Evolutionary conservation across 1,140 invertebrate genomes (phyloP).

Genomic region (Drosophila burlai): DNA sequence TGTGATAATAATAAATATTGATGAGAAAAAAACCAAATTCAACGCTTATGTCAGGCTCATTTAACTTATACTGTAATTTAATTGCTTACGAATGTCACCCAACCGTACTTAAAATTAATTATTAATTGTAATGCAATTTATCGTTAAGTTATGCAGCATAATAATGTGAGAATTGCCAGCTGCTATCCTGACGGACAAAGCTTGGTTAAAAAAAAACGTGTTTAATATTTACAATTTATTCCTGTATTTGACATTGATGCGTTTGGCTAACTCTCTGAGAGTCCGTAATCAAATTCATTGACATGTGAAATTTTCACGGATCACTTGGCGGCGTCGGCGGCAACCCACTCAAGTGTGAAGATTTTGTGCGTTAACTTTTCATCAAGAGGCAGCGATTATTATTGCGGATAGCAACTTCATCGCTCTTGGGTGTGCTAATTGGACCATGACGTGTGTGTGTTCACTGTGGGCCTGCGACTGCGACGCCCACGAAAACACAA

Average conservation of each 20-base stretch:
- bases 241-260: slow-evolving; percentile 24
- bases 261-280: slow-evolving; percentile 58
- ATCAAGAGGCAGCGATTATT: slow-evolving; percentile 34
- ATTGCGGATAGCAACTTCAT: slow-evolving; percentile 58
- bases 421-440: slow-evolving; percentile 60
- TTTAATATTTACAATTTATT: slow-evolving; percentile 28
- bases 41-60: slow-evolving; percentile 5
- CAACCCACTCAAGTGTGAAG: slow-evolving; percentile 65
- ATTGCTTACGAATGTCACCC: slow-evolving; percentile 9
- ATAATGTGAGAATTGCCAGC: slow-evolving; percentile 13
- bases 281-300: slow-evolving; percentile 62
- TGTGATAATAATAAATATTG: neutral
- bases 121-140: slow-evolving; percentile 44
- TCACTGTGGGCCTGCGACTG: neutral
- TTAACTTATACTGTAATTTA: slow-evolving; percentile 23
- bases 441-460: slow-evolving; percentile 66
- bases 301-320: slow-evolving; percentile 78
- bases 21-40: neutral
- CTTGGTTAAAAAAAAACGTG: slow-evolving; percentile 12
- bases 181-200: no score
- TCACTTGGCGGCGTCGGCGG: slow-evolving; percentile 41
- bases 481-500: slow-evolving; percentile 51
- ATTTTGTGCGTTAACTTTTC: slow-evolving; percentile 68
- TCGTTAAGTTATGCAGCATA: slow-evolving; percentile 17
- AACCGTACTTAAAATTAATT: slow-evolving; percentile 37